These are phyloP conservation scores for Anolis sagrei DNA, from an alignment of 2,113 vertebrate genomes.

Conservation along the genomic window DNA sequence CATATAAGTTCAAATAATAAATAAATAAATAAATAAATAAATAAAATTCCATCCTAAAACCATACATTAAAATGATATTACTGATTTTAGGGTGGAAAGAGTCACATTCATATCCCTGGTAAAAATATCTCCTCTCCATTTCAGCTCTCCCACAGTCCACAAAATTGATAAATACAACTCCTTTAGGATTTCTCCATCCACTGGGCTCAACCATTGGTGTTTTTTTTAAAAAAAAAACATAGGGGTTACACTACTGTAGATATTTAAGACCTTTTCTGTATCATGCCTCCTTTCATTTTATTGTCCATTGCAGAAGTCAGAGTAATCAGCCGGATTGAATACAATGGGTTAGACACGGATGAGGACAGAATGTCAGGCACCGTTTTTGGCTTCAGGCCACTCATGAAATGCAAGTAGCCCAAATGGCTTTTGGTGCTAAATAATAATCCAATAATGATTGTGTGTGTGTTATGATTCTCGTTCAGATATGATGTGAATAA, in stretches of 20 bases:
- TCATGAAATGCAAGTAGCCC: constrained; percentile 62
- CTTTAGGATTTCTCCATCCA: too few species aligned
- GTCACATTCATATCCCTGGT: too few species aligned
- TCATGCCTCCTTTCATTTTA: background rate
- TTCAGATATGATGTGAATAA: constrained; percentile 70
- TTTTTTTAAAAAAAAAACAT: background rate
- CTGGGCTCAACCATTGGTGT: background rate
- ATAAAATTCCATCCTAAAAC: too few species aligned
- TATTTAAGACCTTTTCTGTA: background rate
- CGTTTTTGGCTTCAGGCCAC: constrained; percentile 49
- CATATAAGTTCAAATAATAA: too few species aligned
- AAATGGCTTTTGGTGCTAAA: constrained; percentile 79
- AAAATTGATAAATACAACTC: too few species aligned
- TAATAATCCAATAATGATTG: constrained; percentile 62
- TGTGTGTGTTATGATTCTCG: constrained; percentile 52
- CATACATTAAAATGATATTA: too few species aligned
- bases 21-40: too few species aligned
- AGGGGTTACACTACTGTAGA: background rate
- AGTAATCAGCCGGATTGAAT: constrained; percentile 58
- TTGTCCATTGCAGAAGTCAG: constrained; percentile 3
- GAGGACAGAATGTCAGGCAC: constrained; percentile 39
- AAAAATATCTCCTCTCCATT: too few species aligned
- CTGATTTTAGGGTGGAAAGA: too few species aligned
- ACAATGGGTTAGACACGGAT: constrained; percentile 48
- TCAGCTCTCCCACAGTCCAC: too few species aligned